Evolutionary conservation across 2,888 invertebrate genomes (phyloP).

Genomic region (Azorinus chamasolen): DNA sequence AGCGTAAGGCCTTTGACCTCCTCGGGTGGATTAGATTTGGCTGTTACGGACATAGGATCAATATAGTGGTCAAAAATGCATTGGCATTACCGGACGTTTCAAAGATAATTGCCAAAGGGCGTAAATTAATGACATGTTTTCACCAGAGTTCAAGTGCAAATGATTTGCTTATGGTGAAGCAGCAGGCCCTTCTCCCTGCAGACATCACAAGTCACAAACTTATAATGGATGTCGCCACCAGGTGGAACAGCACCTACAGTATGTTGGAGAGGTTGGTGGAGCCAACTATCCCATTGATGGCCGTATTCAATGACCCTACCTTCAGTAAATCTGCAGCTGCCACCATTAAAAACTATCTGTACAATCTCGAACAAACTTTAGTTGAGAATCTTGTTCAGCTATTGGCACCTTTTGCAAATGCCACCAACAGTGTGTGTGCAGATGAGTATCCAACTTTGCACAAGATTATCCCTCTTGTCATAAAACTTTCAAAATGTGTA

Average conservation of each 20-base stretch:
- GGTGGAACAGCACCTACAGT: slow-evolving; percentile 41
- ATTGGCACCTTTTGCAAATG: too few species aligned
- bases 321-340: slow-evolving; percentile 7
- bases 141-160: slow-evolving; percentile 29
- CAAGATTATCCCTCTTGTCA: too few species aligned
- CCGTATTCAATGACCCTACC: slow-evolving; percentile 23
- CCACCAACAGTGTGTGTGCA: too few species aligned
- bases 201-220: slow-evolving; percentile 31
- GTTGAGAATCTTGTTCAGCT: too few species aligned
- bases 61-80: slow-evolving; percentile 36
- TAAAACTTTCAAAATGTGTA: too few species aligned
- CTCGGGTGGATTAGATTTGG: slow-evolving; percentile 34
- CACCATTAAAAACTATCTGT: slow-evolving; percentile 17
- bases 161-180: slow-evolving; percentile 34
- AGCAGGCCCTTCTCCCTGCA: slow-evolving; percentile 25
- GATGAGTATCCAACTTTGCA: too few species aligned
- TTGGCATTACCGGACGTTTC: slow-evolving; percentile 11
- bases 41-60: slow-evolving; percentile 38
- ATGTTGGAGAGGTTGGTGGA: slow-evolving; percentile 41
- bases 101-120: slow-evolving; percentile 17
- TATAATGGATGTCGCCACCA: slow-evolving; percentile 38
- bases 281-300: slow-evolving; percentile 29
- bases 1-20: slow-evolving; percentile 42
- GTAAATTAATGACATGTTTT: slow-evolving; percentile 26
- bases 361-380: too few species aligned